Percentiles rank a stretch among this genome's conserved stretches.
Conservation (phyloP, 2,888 invertebrate species). For the Nineta flava region DNA sequence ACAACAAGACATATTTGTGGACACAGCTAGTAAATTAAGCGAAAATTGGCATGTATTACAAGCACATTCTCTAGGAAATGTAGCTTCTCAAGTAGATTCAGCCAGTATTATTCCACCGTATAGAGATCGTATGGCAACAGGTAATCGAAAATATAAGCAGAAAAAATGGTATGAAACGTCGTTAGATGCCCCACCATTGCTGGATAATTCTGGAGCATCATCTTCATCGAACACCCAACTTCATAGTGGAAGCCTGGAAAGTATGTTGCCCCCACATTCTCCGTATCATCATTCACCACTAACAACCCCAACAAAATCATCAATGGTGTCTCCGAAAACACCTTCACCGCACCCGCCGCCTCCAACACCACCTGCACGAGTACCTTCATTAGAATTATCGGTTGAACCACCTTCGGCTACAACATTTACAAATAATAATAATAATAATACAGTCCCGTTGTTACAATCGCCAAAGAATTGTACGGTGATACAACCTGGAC, state of each 20-base stretch:
- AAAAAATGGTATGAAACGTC: slow-evolving; percentile 31
- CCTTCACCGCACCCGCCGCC: slow-evolving; percentile 8
- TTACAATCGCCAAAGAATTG: slow-evolving; percentile 68
- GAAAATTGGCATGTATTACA: slow-evolving; percentile 30
- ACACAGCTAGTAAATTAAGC: not conserved
- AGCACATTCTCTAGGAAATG: slow-evolving; percentile 42
- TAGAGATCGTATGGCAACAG: slow-evolving; percentile 9
- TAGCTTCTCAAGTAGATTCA: slow-evolving; percentile 26
- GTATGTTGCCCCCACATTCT: not conserved
- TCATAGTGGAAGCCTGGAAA: slow-evolving; percentile 1
- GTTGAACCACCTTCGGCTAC: slow-evolving; percentile 22
- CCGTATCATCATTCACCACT: not conserved
- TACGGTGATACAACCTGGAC: slow-evolving; percentile 74
- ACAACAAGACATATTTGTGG: not conserved
- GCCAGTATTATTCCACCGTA: not conserved
- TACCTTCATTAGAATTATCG: slow-evolving; percentile 25
- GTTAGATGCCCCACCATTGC: slow-evolving; percentile 21
- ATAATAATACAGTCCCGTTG: slow-evolving; percentile 14
- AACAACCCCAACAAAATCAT: not conserved
- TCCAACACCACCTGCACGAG: slow-evolving; percentile 17
- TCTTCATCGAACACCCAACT: not conserved
- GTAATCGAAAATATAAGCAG: slow-evolving; percentile 24
- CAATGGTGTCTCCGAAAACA: not conserved
- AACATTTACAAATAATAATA: slow-evolving; percentile 24
- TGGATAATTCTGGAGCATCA: not conserved